These are phyloP conservation scores for Tetragonula carbonaria DNA, from an alignment of 2,888 invertebrate genomes.

Conservation along the genomic window DNA sequence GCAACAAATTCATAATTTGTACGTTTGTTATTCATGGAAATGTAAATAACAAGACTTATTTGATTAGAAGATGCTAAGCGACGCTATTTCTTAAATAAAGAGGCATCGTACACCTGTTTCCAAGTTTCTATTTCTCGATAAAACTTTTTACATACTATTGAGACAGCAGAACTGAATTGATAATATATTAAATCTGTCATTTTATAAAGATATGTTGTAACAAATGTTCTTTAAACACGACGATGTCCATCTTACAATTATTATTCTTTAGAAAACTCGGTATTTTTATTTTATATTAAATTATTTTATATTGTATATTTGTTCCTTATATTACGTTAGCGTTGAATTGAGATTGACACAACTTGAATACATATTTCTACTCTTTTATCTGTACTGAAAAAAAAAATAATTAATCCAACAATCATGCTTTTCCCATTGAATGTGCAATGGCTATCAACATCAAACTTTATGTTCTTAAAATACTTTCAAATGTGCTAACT, in stretches of 20 bases:
- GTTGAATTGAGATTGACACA: background rate
- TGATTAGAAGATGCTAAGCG: background rate
- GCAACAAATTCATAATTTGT: background rate
- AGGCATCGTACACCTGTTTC: background rate
- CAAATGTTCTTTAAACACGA: background rate
- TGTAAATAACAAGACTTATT: background rate
- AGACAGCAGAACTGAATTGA: background rate
- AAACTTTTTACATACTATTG: background rate
- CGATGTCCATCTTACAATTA: background rate
- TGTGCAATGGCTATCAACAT: too few species aligned
- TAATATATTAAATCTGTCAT: background rate
- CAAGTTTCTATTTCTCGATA: constrained; percentile 3
- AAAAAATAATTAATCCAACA: background rate
- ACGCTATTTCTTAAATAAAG: background rate
- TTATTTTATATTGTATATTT: background rate
- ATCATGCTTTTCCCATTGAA: background rate
- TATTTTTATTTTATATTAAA: background rate
- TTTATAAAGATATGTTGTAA: background rate
- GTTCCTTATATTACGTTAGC: background rate
- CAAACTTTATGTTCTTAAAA: too few species aligned
- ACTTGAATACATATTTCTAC: too few species aligned
- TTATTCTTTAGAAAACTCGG: background rate
- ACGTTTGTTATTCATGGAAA: background rate
- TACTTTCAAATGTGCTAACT: too few species aligned
- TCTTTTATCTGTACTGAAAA: background rate